Percentiles rank a stretch among this genome's conserved stretches.
These are phyloP conservation scores for Yasuhikotakia modesta DNA, from an alignment of 2,797 vertebrate species.

Conservation along the genomic window DNA sequence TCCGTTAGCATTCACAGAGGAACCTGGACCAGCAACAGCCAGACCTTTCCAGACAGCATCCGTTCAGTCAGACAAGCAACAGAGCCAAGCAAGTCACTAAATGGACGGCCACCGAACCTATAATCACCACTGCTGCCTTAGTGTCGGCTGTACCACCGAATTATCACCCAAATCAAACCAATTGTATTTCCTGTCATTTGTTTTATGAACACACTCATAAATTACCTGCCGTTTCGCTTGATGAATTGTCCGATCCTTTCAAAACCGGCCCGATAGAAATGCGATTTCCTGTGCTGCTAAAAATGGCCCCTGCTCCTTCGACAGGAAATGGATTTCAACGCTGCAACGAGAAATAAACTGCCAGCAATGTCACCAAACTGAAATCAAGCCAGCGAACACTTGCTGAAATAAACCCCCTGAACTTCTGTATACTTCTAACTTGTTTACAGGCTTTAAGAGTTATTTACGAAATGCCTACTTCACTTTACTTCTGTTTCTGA, in stretches of 20 bases:
- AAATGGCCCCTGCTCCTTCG: slow-evolving; percentile 51
- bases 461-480: slow-evolving; percentile 9
- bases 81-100: slow-evolving; percentile 62
- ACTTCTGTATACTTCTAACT: slow-evolving; percentile 23
- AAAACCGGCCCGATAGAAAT: slow-evolving; percentile 70
- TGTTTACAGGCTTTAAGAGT: slow-evolving; percentile 15
- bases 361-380: slow-evolving; percentile 4
- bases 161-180: slow-evolving; percentile 24
- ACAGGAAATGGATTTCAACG: slow-evolving; percentile 54
- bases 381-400: slow-evolving; percentile 6
- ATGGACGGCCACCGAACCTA: slow-evolving; percentile 61
- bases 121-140: slow-evolving; percentile 59
- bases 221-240: slow-evolving; percentile 68
- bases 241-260: slow-evolving; percentile 66
- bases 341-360: slow-evolving; percentile 43
- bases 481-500: slow-evolving; percentile 19
- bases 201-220: slow-evolving; percentile 16
- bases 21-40: slow-evolving; percentile 54
- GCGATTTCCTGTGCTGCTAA: slow-evolving; percentile 64
- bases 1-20: slow-evolving; percentile 54
- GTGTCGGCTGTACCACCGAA: slow-evolving; percentile 31
- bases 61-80: slow-evolving; percentile 68
- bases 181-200: slow-evolving; percentile 16
- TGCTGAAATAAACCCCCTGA: background rate
- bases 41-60: slow-evolving; percentile 49